Base-by-base conservation (phyloP, 2,113 vertebrate genomes). In the Coturnix japonica region DNA sequence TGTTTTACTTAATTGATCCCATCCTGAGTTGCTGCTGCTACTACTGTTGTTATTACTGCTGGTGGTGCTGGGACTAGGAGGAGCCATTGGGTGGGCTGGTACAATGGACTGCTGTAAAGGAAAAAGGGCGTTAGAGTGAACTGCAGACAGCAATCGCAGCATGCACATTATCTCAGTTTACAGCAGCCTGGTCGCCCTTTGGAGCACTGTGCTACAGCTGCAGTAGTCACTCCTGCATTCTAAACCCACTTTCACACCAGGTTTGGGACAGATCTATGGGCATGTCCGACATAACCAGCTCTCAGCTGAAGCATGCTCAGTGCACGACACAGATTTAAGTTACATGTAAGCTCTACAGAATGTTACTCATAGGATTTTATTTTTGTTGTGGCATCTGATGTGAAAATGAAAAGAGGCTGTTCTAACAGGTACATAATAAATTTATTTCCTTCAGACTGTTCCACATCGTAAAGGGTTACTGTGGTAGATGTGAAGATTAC, bases 1-100 rank as follows among this genome's bases (percentile, higher is more conserved):
- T 28, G 99, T 99, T 98, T 99, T 99, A 97, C 99, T 99, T 96
- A 99, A 98, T 92, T 99, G 99, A 95, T 99, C 99, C 98, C 99
- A 99, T 96, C 99, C 99, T 95, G 98, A 98, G 74, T 97, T 98
- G 98, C 98, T 99, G 98, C 98, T 98, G 96, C 98, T 99, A 97
- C 98, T 99, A 95, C 98, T 99, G 98, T 98, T 99, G 98, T 98
- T 99, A 97, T 98, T 99, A 97, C 98, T 99, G 98, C 98, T 99
- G 98, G 98, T 99, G 97, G 98, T 99, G 96, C 98, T 99, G 83
- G 99, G 99, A 95, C 99, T 99, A 96, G 99, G 99, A 89, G 99
- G 99, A 98, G 99, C 99, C 99, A 99, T 99, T 91, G 99, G 99
- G 84, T 99, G 98, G 67, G 98, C 97, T 89, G 98, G 97, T 95